Base-by-base conservation (phyloP, 2,113 vertebrate genomes). In the Gasterosteus nipponicus region DNA sequence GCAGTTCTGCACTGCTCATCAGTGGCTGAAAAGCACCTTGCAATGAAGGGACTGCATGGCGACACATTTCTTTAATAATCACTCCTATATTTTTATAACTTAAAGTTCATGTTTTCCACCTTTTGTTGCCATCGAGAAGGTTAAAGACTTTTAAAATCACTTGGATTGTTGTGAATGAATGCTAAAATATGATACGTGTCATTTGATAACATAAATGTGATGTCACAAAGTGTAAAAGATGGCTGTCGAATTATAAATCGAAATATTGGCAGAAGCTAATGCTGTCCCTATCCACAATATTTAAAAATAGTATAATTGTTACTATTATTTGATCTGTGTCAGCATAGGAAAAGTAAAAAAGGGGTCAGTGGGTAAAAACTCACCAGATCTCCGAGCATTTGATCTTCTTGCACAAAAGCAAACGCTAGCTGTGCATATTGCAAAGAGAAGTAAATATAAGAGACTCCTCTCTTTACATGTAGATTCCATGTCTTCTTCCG, bases 361-460 rank as follows among this genome's bases (percentile, higher is more conserved):
- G 31, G 41, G 44, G 68, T 66, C 31, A 76, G 38, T 0, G 10
- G 19, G 18, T 63, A 14, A 15, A 22, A 73, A 90, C 93, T 95
- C 93, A 99, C 97, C 97, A 92, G 94, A 90, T 88, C 94, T 96
- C 68, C 94, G 91, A 46, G 84, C 89, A 66, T 91, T 91, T 51
- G 92, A 89, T 86, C 91, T 93, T 69, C 93, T 92, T 64, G 85
- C 86, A 15, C 76, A 78, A 0, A 89, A 62, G 19, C 91, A 77
- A 49, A 89, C 87, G 22, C 81, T 84, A 63, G 90, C 60, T 78
- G 92, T 86, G 89, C 89, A 93, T 78, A 89, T 71, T 82, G 95
- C 84, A 5, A 96, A 91, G 69, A 95, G 75, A 75, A 94, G 87
- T 69, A 95, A 65, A 78, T 90, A 85, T 44, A 86, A 75, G 42